Evolutionary conservation across 2,113 vertebrate genomes (phyloP).

Genomic region (Phoenicopterus ruber): DNA sequence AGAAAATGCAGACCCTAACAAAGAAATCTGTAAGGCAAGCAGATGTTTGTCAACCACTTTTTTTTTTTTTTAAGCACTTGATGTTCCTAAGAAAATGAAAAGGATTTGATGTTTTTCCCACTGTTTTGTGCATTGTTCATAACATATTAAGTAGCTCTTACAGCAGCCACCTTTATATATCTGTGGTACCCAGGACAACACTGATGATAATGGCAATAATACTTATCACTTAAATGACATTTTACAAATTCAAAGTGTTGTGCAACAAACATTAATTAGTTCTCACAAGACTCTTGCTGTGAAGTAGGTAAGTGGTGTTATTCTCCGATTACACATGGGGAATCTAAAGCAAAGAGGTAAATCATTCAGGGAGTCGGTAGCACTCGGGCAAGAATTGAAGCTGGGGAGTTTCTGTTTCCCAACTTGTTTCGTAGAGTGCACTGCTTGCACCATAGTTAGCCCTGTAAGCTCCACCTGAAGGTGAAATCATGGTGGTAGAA

Average conservation of each 20-base stretch:
- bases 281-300: slow-evolving; percentile 48
- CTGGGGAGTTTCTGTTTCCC: background rate
- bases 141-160: background rate
- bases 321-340: background rate
- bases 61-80: background rate
- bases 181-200: background rate
- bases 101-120: background rate
- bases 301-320: slow-evolving; percentile 42
- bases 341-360: background rate
- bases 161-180: background rate
- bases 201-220: slow-evolving; percentile 36
- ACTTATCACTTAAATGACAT: slow-evolving; percentile 45
- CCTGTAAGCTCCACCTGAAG: too few relatives aligned
- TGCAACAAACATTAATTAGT: slow-evolving; percentile 60
- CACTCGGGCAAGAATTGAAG: background rate
- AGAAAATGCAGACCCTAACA: background rate
- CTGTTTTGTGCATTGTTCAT: background rate
- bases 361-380: background rate
- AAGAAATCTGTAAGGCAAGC: background rate
- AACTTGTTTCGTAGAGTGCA: background rate
- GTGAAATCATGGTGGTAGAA: too few relatives aligned
- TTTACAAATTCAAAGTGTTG: slow-evolving; percentile 40
- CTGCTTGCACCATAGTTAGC: background rate
- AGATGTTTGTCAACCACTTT: background rate
- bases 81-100: background rate